phyloP scores from a whole-genome alignment of 2,797 vertebrate species.

The Chelon auratus region DNA sequence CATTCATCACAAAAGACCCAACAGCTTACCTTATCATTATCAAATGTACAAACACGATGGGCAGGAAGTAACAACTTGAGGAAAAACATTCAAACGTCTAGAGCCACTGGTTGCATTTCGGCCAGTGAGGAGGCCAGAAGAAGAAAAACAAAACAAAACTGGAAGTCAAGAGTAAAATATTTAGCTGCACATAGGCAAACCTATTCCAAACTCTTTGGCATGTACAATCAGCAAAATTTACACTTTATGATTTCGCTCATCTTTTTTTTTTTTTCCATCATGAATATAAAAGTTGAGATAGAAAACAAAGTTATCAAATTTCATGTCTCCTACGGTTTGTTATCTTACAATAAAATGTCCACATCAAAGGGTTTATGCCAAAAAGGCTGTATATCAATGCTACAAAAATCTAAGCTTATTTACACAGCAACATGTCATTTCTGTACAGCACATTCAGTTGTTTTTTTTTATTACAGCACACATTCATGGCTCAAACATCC shows the following conservation, averaged over 20 bases:
- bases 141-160: conserved; percentile 49
- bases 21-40: conserved; percentile 1
- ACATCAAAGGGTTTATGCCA: conserved; percentile 67
- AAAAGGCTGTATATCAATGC: conserved; percentile 70
- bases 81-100: conserved; percentile 78
- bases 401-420: conserved; percentile 72
- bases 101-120: conserved; percentile 68
- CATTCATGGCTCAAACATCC: conserved; percentile 58
- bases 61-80: conserved; percentile 28
- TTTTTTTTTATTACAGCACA: conserved; percentile 55
- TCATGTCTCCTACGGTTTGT: conserved; percentile 47
- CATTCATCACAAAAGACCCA: neutral
- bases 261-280: conserved; percentile 33
- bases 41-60: conserved; percentile 52
- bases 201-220: conserved; percentile 85
- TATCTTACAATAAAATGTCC: conserved; percentile 82
- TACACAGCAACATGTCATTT: conserved; percentile 65
- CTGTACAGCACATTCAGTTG: conserved; percentile 78
- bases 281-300: conserved; percentile 76
- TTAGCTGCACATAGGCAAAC: conserved; percentile 77
- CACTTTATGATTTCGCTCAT: conserved; percentile 41
- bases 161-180: conserved; percentile 70
- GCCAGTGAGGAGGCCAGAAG: conserved; percentile 42
- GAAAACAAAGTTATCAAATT: conserved; percentile 77
- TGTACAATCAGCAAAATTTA: conserved; percentile 73